A percentile compares a stretch with the other conserved stretches of the same genome.
These are phyloP conservation scores for Acanthopagrus latus DNA, from an alignment of 2,797 vertebrate genomes.

Conservation along the genomic window DNA sequence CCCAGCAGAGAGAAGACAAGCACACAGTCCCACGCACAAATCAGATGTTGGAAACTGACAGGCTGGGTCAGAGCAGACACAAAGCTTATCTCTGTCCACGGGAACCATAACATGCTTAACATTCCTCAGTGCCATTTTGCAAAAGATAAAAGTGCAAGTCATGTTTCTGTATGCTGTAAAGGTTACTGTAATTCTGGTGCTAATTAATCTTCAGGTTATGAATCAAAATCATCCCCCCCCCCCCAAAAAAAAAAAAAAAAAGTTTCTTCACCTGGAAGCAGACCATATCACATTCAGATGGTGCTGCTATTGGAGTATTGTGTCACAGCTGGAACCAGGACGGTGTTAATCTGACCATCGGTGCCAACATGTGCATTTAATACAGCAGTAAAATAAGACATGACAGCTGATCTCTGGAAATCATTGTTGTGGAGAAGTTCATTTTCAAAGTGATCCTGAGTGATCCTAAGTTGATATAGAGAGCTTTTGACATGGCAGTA, in stretches of 20 bases:
- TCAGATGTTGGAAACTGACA: neutral
- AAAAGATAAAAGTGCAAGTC: neutral
- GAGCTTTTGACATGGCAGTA: neutral
- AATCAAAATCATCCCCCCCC: neutral
- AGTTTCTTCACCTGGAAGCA: neutral
- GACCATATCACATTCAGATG: neutral
- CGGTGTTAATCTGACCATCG: slow-evolving; percentile 14
- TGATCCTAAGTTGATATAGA: neutral
- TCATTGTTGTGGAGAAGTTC: neutral
- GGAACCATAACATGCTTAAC: neutral
- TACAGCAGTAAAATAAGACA: slow-evolving; percentile 13
- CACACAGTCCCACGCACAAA: neutral
- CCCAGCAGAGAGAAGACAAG: neutral
- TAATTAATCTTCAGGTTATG: neutral
- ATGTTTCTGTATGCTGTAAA: neutral
- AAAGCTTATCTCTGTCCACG: slow-evolving; percentile 1
- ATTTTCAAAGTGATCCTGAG: neutral
- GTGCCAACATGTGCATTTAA: slow-evolving; percentile 6
- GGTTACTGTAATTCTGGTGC: neutral
- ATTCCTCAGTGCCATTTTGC: slow-evolving; percentile 1
- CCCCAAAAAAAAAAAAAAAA: too few species aligned
- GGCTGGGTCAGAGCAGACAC: neutral
- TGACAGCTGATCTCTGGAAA: neutral
- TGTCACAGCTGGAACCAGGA: slow-evolving; percentile 2
- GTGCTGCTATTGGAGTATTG: neutral